Evolutionary conservation across 53 echinoderm and acorn worm species (phyloP).

Genomic region (Echinometra lucunter): DNA sequence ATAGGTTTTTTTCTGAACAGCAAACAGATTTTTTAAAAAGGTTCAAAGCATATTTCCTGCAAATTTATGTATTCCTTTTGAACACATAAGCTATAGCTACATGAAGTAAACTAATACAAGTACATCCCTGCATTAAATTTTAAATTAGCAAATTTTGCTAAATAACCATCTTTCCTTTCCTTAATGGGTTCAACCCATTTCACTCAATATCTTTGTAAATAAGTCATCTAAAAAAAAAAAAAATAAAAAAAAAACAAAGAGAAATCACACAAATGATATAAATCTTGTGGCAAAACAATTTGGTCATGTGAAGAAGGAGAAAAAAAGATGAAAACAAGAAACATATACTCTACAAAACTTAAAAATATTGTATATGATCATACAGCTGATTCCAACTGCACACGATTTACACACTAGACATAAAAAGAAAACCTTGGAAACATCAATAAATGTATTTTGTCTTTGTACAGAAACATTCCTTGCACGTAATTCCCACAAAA

Average conservation of each 20-base stretch:
- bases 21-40: neutral
- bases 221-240: neutral
- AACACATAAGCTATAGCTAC: neutral
- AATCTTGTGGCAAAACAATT: slow-evolving; percentile 56
- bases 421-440: slow-evolving; percentile 30
- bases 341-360: slow-evolving; percentile 48
- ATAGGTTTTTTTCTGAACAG: neutral
- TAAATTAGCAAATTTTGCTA: no score
- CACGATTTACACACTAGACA: slow-evolving; percentile 62
- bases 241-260: neutral
- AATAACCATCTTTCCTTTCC: slow-evolving; percentile 3
- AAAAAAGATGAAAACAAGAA: slow-evolving; percentile 31
- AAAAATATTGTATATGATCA: slow-evolving; percentile 56
- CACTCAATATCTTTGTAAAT: slow-evolving; percentile 12
- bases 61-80: neutral
- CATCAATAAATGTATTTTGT: slow-evolving; percentile 22
- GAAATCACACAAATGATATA: slow-evolving; percentile 43
- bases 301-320: slow-evolving; percentile 46
- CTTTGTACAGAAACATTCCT: slow-evolving; percentile 64
- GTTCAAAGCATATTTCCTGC: neutral
- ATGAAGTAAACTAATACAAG: neutral
- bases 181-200: neutral
- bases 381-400: slow-evolving; percentile 59
- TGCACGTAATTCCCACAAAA: slow-evolving; percentile 64
- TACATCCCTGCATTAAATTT: slow-evolving; percentile 20